Base-by-base conservation (phyloP, 1,140 invertebrate species). In the Gryon sp. region DNA sequence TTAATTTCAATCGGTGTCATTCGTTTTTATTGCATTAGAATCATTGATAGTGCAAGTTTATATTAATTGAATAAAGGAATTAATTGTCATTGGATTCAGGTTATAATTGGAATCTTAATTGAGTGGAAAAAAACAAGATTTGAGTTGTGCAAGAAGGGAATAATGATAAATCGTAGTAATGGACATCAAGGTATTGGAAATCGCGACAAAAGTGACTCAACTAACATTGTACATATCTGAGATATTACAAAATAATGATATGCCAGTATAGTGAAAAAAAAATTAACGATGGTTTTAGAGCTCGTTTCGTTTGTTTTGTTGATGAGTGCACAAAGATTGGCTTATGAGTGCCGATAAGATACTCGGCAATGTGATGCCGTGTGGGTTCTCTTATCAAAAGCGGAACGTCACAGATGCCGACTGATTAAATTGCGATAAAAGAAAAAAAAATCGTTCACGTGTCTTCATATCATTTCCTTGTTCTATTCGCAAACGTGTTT, bases 181-280 rank as follows among this genome's bases (percentile, higher is more conserved):
- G 62, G 50, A 62, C 8, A 46, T n/a, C n/a, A n/a, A 46, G 41
- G 57, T 53, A 62, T 36, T 62, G 57, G 63, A 63, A 4, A 57
- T 70, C 19, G 65, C 74, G 26, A 70, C 46, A 11, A 40, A 52
- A 4, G 43, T 69, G 53, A 69, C 74, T n/a, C 60, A 78, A 28
- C 78, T 76, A n/a, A 76, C 60, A 20, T 30, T 80, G 41, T 78
- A 62, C 57, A 72, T 80, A 60, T 75, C 70, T 19, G 76, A 76
- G 26, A 30, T 60, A 3, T 65, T 74, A 30, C 57, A 55, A 4
- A 75, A 43, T 34, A 70, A 80, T 28, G 70, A 75, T 19, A 14
- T 28, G 15, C 66, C 55, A 14, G 59, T n/a, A 22, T 22, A 22
- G 30, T 32, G 60, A 79, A 46, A 55, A 70, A 9, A 52, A 57